Evolutionary conservation across 2,113 vertebrate species (phyloP), one percentile per base, ranked within the genome.

Genomic region (Clarias magur): DNA sequence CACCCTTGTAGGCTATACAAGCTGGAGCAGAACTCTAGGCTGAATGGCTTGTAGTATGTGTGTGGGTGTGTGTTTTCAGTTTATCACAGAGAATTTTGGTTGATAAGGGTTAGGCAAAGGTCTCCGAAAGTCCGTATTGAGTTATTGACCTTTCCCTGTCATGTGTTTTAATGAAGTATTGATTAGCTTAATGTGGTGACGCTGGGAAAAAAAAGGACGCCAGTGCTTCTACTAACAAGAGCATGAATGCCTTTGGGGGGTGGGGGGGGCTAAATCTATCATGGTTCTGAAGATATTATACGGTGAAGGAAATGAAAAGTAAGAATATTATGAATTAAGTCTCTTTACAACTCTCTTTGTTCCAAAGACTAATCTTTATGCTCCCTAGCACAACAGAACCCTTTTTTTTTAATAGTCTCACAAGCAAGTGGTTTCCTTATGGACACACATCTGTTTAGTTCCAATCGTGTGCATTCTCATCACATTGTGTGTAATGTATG

Each of bases 121-220:
- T 56, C 27, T 63, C 73, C 38, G 75, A n/a, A 62, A 68, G n/a
- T 25, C 57, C 4, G 4, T 53, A 57, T 42, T 83, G 59, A 78
- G 60, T n/a, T 78, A 86, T 72, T 60, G 85, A 81, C 8, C 81
- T 54, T 25, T 63, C 21, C 23, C 38, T 54, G 42, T 83, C 86
- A 38, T 76, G 85, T 60, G 85, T 42, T 65, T 82, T 83, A 87
- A 87, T 87, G 86, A 82, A 62, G 57, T 78, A 83, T 78, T 76
- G 81, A 83, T 78, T 56, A 13, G 48, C 72, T 83, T 30, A 56
- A 75, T 82, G 42, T 54, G 11, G 54, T 53, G n/a, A 62, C 9
- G 12, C n/a, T 62, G 27, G 34, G 30, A 48, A 25, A 42, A 3
- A 75, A 27, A 38, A 25, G 48, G 25, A 1, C 54, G 12, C 27